Evolutionary conservation across 2,113 vertebrate genomes (phyloP).

Genomic region (Boleophthalmus pectinirostris): DNA sequence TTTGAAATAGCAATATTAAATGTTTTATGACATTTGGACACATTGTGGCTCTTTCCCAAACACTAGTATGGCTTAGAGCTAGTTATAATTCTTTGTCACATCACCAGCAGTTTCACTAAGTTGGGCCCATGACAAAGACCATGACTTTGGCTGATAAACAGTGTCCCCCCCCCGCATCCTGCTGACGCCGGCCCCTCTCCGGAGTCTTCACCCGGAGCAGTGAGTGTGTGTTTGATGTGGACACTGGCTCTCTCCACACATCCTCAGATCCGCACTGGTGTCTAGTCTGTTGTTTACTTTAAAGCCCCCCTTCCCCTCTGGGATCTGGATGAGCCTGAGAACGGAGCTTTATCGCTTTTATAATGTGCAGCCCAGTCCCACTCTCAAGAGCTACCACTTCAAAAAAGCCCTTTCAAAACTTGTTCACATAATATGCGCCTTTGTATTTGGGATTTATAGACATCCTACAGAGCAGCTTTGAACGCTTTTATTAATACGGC

Average conservation of each 20-base stretch:
- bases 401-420: constrained; percentile 20
- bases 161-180: constrained; percentile 6
- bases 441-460: constrained; percentile 29
- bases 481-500: constrained; percentile 10
- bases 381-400: constrained; percentile 29
- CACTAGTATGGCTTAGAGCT: constrained; percentile 19
- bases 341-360: constrained; percentile 31
- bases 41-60: constrained; percentile 8
- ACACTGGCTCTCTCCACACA: constrained; percentile 30
- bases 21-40: constrained; percentile 25
- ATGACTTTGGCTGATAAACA: constrained; percentile 36
- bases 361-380: constrained; percentile 45
- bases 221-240: constrained; percentile 58
- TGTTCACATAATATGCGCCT: constrained; percentile 8
- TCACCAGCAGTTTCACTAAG: constrained; percentile 19
- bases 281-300: constrained; percentile 52
- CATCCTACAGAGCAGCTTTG: not conserved
- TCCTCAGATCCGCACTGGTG: constrained; percentile 30
- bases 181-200: constrained; percentile 22
- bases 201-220: constrained; percentile 30
- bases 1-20: constrained; percentile 17
- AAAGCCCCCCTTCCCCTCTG: constrained; percentile 34
- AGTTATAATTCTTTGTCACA: constrained; percentile 11
- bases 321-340: constrained; percentile 42
- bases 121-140: constrained; percentile 42